phyloP scores from a whole-genome alignment of 1,140 invertebrate species.

The Drosophila sucinea region DNA sequence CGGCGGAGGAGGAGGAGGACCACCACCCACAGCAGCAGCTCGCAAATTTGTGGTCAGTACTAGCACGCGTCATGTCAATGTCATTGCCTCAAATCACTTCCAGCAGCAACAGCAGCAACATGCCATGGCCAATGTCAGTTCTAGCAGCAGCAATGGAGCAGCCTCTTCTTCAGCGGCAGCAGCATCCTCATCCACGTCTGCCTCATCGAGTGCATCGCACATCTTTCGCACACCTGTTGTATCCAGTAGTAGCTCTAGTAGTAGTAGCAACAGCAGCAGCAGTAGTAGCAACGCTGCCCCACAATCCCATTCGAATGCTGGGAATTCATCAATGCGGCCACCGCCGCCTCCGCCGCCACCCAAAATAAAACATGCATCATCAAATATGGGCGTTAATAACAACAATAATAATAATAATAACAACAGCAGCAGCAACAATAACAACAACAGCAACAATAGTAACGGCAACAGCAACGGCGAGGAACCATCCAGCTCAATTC shows the following conservation, averaged over 20 bases:
- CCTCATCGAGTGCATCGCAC: conserved; percentile 45
- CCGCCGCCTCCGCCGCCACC: conserved; percentile 85
- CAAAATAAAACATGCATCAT: conserved; percentile 79
- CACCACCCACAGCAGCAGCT: conserved; percentile 61
- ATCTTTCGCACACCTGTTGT: conserved; percentile 81
- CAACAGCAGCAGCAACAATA: conserved; percentile 13
- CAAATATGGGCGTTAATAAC: conserved; percentile 36
- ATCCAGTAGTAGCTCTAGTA: conserved; percentile 73
- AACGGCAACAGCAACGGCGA: conserved; percentile 83
- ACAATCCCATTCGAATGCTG: conserved; percentile 31
- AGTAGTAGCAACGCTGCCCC: conserved; percentile 37
- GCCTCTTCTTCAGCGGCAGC: conserved; percentile 32
- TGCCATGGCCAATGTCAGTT: conserved; percentile 58
- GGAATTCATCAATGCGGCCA: conserved; percentile 84
- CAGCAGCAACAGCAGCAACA: conserved; percentile 66
- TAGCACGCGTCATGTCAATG: conserved; percentile 71
- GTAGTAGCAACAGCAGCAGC: conserved; percentile 42
- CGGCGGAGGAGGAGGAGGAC: conserved; percentile 19
- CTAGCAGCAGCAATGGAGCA: conserved; percentile 49
- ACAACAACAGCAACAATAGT: conserved; percentile 22
- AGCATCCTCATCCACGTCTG: conserved; percentile 26
- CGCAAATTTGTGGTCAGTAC: conserved; percentile 76
- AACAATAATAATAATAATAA: conserved; percentile 20
- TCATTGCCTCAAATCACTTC: conserved; percentile 68
- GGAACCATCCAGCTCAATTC: conserved; percentile 92